Percentiles rank a stretch among this genome's conserved stretches.
phyloP scores from a whole-genome alignment of 1,140 invertebrate genomes.

The Leguminivora glycinivorella region DNA sequence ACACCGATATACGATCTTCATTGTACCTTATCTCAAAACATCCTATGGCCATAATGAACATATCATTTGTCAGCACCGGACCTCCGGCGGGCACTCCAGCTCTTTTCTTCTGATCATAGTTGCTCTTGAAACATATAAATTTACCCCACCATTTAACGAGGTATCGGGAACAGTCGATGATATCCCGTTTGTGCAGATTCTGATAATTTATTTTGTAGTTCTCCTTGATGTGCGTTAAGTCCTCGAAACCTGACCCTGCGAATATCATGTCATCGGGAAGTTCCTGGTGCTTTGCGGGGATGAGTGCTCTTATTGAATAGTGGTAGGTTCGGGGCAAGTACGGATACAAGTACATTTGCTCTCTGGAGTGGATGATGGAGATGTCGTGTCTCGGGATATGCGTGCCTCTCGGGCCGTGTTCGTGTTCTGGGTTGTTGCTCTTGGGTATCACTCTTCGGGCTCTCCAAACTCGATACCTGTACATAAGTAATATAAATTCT shows the following conservation, averaged over 20 bases:
- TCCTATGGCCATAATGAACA: slow-evolving; percentile 43
- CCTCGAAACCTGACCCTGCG: slow-evolving; percentile 48
- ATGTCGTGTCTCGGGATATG: slow-evolving; percentile 54
- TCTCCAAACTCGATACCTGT: slow-evolving; percentile 54
- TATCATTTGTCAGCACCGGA: background rate
- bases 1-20: slow-evolving; percentile 53
- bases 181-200: background rate
- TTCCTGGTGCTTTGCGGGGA: slow-evolving; percentile 30
- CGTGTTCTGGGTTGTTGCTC: slow-evolving; percentile 55
- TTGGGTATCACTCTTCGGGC: slow-evolving; percentile 47
- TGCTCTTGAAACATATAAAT: slow-evolving; percentile 49
- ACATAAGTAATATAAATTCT: background rate
- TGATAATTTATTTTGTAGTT: slow-evolving; percentile 54
- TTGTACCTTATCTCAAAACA: slow-evolving; percentile 63
- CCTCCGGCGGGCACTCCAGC: slow-evolving; percentile 38
- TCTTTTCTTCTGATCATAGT: background rate
- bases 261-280: slow-evolving; percentile 34
- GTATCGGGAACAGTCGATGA: slow-evolving; percentile 56
- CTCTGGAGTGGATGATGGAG: slow-evolving; percentile 45
- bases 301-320: slow-evolving; percentile 38
- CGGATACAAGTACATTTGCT: slow-evolving; percentile 52
- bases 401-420: slow-evolving; percentile 44
- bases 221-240: slow-evolving; percentile 45
- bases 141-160: slow-evolving; percentile 64
- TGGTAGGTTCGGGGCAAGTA: slow-evolving; percentile 26